Evolutionary conservation across 1,140 invertebrate species (phyloP), one percentile per base, ranked within the genome.

Genomic region (Littorina saxatilis): DNA sequence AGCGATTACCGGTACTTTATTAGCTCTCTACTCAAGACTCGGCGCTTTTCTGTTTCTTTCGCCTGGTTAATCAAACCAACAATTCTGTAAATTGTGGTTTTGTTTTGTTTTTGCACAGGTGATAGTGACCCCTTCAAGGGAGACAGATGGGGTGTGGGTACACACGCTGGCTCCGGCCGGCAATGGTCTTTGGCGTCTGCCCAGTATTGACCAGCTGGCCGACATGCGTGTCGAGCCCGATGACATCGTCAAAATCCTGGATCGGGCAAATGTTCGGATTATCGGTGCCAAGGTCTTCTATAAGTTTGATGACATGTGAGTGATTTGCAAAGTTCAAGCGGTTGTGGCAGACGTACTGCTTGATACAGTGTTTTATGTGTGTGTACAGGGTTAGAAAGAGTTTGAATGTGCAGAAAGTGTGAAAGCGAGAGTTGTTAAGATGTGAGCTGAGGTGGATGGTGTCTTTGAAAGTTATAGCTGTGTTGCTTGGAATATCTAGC

Each of bases 301-400:
- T 39, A 78, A 78, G 55, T 78, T 78, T 29, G 76, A 78, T 15
- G 76, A 78, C 55, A 40, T 73, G 70, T 73, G 35, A 68, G 66
- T 68, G 5, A 47, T 47, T n/a, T n/a, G n/a, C n/a, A n/a, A n/a
- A n/a, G n/a, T n/a, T n/a, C n/a, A n/a, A n/a, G n/a, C n/a, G n/a
- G n/a, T n/a, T n/a, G n/a, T n/a, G n/a, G n/a, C n/a, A n/a, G n/a
- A n/a, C n/a, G n/a, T n/a, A 23, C 9, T 7, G 58, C 20, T 61
- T 23, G 20, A 23, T 61, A 23, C n/a, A 29, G 27, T 7, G 20
- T 9, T 29, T 7, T 61, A 23, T 61, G 58, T 61, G 58, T 61
- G 58, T 61, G 58, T 61, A 23, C 23, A n/a, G n/a, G n/a, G n/a
- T n/a, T n/a, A n/a, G n/a, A n/a, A n/a, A n/a, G n/a, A n/a, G n/a